Evolutionary conservation across 2,797 vertebrate species (phyloP), one percentile per base, ranked within the genome.

Genomic region (Manis pentadactyla): DNA sequence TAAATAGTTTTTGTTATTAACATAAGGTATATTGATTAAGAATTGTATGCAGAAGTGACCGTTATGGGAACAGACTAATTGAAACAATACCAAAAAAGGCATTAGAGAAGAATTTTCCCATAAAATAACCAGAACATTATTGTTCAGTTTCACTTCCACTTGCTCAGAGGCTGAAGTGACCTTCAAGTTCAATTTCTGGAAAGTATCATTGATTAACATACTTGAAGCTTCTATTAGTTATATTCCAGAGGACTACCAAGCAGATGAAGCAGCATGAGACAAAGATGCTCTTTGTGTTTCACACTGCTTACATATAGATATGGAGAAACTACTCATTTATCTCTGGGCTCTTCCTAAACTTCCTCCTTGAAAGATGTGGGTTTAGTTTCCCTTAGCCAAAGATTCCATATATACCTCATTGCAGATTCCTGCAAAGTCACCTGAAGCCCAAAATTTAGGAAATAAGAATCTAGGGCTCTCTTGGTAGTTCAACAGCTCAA

Each of bases 111-210:
- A 23, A 71, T 79, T 87, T 97, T 96, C 46, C 73, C 92, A 75
- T 86, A 79, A 87, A 77, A 69, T 84, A 87, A 42, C 64, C 69
- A 84, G 18, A 93, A 86, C 19, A 51, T 34, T 83, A 37, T 61
- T 94, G n/a, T 57, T 95, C 34, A 68, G 64, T 96, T 96, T 94
- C 83, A 95, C 90, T 96, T 94, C 49, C 51, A 90, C 61, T 97
- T 95, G 46, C 51, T 93, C 79, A 94, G 84, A 93, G 96, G 55
- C 27, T 75, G 7, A 85, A 61, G 12, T 93, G 84, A 95, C 46
- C 61, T 90, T 95, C 69, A 82, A 82, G 46, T 85, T 95, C 84
- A 96, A 95, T 59, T 94, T 90, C 81, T 96, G 66, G 71, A 96
- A 94, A 94, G 74, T 61, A 63, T 83, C 59, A 81, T 66, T 63